phyloP scores from a whole-genome alignment of 2,797 vertebrate genomes.

The Eleutherodactylus coqui region DNA sequence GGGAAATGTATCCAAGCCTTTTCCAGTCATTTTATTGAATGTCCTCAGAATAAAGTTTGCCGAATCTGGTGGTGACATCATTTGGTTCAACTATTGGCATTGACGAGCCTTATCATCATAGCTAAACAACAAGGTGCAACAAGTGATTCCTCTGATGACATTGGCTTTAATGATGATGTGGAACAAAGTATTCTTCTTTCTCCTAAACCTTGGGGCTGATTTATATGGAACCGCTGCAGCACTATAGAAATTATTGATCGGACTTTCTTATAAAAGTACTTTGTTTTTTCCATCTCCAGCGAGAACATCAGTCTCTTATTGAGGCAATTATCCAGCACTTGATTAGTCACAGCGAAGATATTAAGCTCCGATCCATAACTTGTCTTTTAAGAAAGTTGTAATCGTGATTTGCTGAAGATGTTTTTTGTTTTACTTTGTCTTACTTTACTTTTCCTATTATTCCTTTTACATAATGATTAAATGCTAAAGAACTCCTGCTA shows the following conservation, averaged over 20 bases:
- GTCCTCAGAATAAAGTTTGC: neutral
- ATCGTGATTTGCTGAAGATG: neutral
- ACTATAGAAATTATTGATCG: constrained; percentile 29
- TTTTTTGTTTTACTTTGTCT: neutral
- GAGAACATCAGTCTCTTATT: constrained; percentile 9
- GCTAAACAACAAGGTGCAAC: neutral
- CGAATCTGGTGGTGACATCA: neutral
- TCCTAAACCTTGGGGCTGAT: neutral
- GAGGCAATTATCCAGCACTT: constrained; percentile 13
- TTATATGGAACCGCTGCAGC: neutral
- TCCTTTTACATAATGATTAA: neutral
- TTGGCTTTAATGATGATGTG: neutral
- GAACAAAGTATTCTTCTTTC: neutral
- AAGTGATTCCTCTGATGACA: neutral
- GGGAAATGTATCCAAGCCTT: neutral
- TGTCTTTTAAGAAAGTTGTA: neutral
- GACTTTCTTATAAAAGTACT: constrained; percentile 24
- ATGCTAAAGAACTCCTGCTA: neutral
- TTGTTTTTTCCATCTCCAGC: constrained; percentile 5
- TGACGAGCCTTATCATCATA: neutral
- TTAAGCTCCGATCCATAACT: constrained; percentile 3
- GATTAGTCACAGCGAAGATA: neutral
- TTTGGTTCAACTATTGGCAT: neutral
- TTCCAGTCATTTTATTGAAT: neutral
- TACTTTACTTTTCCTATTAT: neutral